A percentile compares a stretch with the other conserved stretches of the same genome.
These are phyloP conservation scores for Chascanopsetta lugubris DNA, from an alignment of 2,113 vertebrate genomes.

Conservation along the genomic window DNA sequence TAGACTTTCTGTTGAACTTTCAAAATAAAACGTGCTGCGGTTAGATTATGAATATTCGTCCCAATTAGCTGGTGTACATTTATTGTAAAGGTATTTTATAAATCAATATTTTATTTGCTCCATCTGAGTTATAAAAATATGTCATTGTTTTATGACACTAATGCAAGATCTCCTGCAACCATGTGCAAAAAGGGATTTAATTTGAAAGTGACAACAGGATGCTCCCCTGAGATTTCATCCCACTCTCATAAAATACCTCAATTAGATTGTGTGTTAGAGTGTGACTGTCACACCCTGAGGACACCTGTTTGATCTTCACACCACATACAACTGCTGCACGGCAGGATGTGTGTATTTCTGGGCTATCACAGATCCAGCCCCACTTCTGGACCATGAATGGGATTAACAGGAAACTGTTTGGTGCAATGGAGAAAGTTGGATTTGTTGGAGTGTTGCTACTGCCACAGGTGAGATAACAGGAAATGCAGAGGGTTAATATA, in stretches of 20 bases:
- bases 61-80: not conserved
- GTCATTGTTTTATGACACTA: not conserved
- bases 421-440: constrained; percentile 56
- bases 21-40: constrained; percentile 36
- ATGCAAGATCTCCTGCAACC: not conserved
- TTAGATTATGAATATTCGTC: not conserved
- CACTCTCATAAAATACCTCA: not conserved
- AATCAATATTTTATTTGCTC: not conserved
- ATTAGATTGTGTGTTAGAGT: not conserved
- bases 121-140: not conserved
- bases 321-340: not conserved
- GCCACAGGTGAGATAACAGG: constrained; percentile 48
- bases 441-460: constrained; percentile 58
- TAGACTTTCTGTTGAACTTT: not conserved
- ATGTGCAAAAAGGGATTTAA: not conserved
- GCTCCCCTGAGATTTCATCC: not conserved
- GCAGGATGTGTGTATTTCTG: not conserved
- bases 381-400: not conserved
- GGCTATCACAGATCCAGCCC: no score
- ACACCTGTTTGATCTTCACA: no score
- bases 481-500: no score
- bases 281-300: no score
- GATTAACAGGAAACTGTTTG: not conserved
- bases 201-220: constrained; percentile 28
- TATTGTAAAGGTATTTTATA: not conserved